phyloP scores from a whole-genome alignment of 2,113 vertebrate genomes.

The Takifugu flavidus region DNA sequence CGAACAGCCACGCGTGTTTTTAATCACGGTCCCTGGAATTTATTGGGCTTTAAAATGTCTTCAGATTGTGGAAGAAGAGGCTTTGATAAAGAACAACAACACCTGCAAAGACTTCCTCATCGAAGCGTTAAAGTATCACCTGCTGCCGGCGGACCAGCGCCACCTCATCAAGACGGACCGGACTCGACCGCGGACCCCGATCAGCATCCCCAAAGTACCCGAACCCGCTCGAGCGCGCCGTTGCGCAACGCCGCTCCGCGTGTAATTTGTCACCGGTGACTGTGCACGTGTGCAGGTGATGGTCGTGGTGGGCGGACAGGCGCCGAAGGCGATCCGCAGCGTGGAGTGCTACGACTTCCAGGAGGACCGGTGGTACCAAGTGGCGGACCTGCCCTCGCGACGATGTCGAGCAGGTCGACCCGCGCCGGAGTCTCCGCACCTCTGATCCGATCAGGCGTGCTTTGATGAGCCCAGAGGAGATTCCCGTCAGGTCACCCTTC shows the following conservation, averaged over 20 bases:
- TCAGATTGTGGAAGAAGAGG: conserved; percentile 96
- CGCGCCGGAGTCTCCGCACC: not conserved
- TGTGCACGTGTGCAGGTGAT: conserved; percentile 79
- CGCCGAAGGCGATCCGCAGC: conserved; percentile 93
- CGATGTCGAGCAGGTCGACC: conserved; percentile 88
- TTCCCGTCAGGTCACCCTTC: too few species aligned
- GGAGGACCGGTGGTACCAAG: conserved; percentile 94
- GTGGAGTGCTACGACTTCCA: conserved; percentile 97
- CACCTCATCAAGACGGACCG: conserved; percentile 93
- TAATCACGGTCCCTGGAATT: too few species aligned
- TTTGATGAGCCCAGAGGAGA: too few species aligned
- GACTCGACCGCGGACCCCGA: conserved; percentile 89
- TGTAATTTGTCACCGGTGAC: not conserved
- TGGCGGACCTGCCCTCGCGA: conserved; percentile 90
- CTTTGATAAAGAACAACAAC: conserved; percentile 97
- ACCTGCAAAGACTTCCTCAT: conserved; percentile 98
- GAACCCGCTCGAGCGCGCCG: not conserved
- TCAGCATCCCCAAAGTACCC: conserved; percentile 81
- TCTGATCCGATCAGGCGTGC: too few species aligned
- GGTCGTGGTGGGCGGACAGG: conserved; percentile 96
- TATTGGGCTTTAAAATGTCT: not conserved
- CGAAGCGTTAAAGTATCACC: conserved; percentile 97
- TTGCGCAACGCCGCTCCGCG: not conserved
- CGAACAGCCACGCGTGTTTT: too few species aligned
- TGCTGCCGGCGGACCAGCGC: conserved; percentile 93